Evolutionary conservation across 2,113 vertebrate species (phyloP).

Genomic region (Hyla sarda): DNA sequence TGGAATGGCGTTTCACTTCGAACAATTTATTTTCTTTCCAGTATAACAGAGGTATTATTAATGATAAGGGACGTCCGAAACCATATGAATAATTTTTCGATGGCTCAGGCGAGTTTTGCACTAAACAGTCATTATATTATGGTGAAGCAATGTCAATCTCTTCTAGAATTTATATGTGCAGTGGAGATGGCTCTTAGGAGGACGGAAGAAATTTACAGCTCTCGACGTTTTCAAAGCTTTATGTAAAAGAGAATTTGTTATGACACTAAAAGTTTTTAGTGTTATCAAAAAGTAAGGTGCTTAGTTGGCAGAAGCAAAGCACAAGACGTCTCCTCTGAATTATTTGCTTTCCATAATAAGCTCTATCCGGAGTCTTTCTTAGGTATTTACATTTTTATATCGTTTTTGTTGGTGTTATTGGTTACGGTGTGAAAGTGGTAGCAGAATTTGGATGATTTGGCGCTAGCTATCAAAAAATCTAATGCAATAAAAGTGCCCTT

Average conservation of each 20-base stretch:
- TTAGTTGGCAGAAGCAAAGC: not conserved
- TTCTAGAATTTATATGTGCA: slow-evolving; percentile 13
- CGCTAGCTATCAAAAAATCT: not conserved
- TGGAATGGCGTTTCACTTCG: not conserved
- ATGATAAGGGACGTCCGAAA: not conserved
- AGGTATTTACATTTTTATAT: not conserved
- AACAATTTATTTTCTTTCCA: not conserved
- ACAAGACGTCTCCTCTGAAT: not conserved
- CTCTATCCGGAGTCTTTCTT: not conserved
- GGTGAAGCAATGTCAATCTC: not conserved
- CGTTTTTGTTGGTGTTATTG: not conserved
- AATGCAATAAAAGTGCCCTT: not conserved
- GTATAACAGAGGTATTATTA: not conserved
- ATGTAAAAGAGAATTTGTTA: slow-evolving; percentile 3
- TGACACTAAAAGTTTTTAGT: not conserved
- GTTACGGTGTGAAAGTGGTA: not conserved
- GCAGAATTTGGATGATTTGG: not conserved
- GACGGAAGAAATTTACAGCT: not conserved
- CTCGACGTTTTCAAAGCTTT: not conserved
- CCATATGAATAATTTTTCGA: not conserved
- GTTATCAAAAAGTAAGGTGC: not conserved
- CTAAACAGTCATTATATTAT: not conserved
- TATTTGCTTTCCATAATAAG: not conserved
- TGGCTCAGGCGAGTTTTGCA: not conserved
- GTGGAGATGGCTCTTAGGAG: not conserved